A percentile compares a stretch with the other conserved stretches of the same genome.
These are phyloP conservation scores for Ahaetulla prasina DNA, from an alignment of 2,113 vertebrate genomes.

Conservation along the genomic window DNA sequence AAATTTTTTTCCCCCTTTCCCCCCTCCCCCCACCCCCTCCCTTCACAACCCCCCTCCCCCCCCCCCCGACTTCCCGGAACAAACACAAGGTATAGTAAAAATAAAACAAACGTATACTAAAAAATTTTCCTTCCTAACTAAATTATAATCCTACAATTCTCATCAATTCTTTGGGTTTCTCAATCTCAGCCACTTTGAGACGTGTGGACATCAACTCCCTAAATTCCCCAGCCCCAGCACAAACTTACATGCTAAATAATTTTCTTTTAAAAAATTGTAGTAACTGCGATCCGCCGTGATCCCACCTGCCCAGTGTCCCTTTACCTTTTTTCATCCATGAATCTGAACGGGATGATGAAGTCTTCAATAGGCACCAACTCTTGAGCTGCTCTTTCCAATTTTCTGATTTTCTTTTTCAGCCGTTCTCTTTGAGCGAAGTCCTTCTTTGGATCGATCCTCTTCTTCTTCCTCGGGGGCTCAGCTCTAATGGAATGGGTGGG, in stretches of 20 bases:
- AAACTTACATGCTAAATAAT: background rate
- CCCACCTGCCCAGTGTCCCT: background rate
- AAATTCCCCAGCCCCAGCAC: background rate
- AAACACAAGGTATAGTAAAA: no score
- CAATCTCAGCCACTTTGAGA: background rate
- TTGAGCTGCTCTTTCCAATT: conserved; percentile 81
- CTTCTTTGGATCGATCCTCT: conserved; percentile 83
- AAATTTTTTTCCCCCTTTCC: no score
- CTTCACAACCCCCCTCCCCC: no score
- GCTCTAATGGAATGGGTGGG: conserved; percentile 73
- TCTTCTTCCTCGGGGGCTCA: conserved; percentile 87
- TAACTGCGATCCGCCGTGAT: background rate
- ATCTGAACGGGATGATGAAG: conserved; percentile 73
- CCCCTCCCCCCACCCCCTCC: no score
- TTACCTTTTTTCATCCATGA: conserved; percentile 79
- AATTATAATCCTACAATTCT: no score
- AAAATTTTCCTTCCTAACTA: no score
- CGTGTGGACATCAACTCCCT: background rate
- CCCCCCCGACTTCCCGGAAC: no score
- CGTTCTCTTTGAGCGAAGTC: conserved; percentile 81
- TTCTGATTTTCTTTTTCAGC: conserved; percentile 85
- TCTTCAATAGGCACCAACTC: conserved; percentile 94
- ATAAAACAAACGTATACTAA: no score
- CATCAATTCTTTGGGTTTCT: no score
- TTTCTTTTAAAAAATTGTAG: background rate